A percentile compares a stretch with the other conserved stretches of the same genome.
phyloP scores from a whole-genome alignment of 2,888 invertebrate species.

The Melangyna quadrimaculata region DNA sequence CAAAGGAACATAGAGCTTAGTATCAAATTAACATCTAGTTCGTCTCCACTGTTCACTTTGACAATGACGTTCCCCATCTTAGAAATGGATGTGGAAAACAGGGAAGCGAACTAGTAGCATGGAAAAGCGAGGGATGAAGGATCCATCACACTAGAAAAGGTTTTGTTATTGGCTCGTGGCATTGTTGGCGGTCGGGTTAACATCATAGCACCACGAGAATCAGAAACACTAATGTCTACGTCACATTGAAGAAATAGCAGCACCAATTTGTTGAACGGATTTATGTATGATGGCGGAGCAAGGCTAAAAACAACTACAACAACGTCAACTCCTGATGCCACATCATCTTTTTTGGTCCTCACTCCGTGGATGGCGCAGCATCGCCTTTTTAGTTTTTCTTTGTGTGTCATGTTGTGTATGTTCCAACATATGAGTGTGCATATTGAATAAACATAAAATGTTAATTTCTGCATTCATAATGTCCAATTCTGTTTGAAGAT shows the following conservation, averaged over 20 bases:
- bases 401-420: neutral
- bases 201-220: conserved; percentile 37
- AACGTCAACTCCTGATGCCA: neutral
- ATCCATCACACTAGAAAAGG: conserved; percentile 26
- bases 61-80: conserved; percentile 15
- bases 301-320: neutral
- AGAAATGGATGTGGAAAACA: neutral
- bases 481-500: conserved; percentile 63
- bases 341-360: neutral
- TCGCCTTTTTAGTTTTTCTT: conserved; percentile 34
- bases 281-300: neutral
- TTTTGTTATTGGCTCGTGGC: conserved; percentile 48
- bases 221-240: conserved; percentile 16
- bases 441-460: conserved; percentile 70
- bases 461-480: conserved; percentile 69
- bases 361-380: conserved; percentile 1
- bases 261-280: conserved; percentile 18
- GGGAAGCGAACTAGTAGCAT: conserved; percentile 32
- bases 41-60: conserved; percentile 34
- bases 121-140: neutral
- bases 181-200: conserved; percentile 34
- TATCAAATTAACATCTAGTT: conserved; percentile 49
- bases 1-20: conserved; percentile 35
- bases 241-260: conserved; percentile 29
- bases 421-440: conserved; percentile 49